phyloP scores from a whole-genome alignment of 2,113 vertebrate species.

The Saguinus imperator region DNA sequence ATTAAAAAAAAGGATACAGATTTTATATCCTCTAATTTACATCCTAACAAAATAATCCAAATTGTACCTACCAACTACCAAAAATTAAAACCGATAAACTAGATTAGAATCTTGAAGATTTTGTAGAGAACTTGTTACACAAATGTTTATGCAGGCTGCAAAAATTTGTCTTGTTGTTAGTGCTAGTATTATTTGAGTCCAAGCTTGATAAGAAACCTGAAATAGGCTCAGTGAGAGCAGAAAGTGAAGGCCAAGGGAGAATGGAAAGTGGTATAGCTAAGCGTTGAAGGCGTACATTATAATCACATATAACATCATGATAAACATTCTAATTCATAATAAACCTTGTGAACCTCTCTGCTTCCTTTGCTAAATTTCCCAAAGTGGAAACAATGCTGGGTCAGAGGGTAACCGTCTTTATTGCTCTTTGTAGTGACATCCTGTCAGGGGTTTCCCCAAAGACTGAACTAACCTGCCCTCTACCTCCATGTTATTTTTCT shows the following conservation, averaged over 20 bases:
- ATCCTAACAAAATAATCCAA: background rate
- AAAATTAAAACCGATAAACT: background rate
- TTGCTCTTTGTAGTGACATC: background rate
- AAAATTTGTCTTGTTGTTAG: background rate
- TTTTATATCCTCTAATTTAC: background rate
- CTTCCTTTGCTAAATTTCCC: background rate
- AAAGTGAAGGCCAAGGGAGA: background rate
- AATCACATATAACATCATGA: background rate
- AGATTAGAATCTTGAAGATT: background rate
- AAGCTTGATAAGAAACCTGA: background rate
- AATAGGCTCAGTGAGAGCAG: background rate
- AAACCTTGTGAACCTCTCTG: background rate
- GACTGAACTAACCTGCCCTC: background rate
- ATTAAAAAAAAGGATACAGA: background rate
- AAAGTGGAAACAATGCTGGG: background rate
- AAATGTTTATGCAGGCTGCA: background rate
- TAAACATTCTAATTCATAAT: background rate
- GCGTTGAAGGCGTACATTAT: background rate
- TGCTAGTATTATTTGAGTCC: background rate
- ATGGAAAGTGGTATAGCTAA: background rate
- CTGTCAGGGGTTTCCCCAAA: background rate
- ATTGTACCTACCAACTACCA: background rate
- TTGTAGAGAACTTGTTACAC: background rate
- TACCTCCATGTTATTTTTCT: background rate
- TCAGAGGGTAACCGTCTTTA: background rate